Conservation (phyloP, 2,888 invertebrate species). For the Mesorhabditis belari region DNA sequence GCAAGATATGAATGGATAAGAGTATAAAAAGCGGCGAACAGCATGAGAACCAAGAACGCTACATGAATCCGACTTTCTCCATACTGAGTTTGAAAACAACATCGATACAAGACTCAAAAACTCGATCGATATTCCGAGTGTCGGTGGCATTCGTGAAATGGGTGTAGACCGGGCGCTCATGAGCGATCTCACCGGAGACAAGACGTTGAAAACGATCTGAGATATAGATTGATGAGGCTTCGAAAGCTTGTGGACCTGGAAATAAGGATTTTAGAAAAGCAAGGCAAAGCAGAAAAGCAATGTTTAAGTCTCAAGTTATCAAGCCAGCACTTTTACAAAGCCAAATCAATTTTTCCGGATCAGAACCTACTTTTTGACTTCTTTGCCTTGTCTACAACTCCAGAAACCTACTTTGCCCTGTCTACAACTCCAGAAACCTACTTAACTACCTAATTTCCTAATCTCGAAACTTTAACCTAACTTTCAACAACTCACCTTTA, state of each 20-base stretch:
- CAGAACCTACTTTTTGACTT: too few relatives aligned
- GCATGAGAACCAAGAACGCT: slow-evolving; percentile 2
- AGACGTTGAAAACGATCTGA: slow-evolving; percentile 53
- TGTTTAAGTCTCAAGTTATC: slow-evolving; percentile 7
- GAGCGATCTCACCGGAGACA: slow-evolving; percentile 38
- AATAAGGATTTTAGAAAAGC: slow-evolving; percentile 7
- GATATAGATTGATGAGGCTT: slow-evolving; percentile 51
- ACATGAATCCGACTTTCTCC: slow-evolving; percentile 50
- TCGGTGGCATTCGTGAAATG: slow-evolving; percentile 56
- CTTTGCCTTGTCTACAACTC: too few relatives aligned
- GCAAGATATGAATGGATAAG: too few relatives aligned
- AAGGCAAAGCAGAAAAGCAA: too few relatives aligned
- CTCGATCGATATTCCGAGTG: slow-evolving; percentile 53
- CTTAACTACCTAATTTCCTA: not conserved
- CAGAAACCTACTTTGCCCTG: too few relatives aligned
- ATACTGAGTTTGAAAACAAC: slow-evolving; percentile 49
- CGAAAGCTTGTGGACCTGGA: slow-evolving; percentile 48
- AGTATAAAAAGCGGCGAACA: not conserved
- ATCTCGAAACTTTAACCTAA: not conserved
- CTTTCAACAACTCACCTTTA: slow-evolving; percentile 44
- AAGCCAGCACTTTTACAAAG: too few relatives aligned
- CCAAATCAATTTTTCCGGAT: too few relatives aligned
- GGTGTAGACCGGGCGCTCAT: slow-evolving; percentile 53
- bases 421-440: too few relatives aligned
- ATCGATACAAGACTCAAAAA: slow-evolving; percentile 49